Conservation (phyloP, 2,888 invertebrate genomes). For the Sinohyriopsis cumingii region DNA sequence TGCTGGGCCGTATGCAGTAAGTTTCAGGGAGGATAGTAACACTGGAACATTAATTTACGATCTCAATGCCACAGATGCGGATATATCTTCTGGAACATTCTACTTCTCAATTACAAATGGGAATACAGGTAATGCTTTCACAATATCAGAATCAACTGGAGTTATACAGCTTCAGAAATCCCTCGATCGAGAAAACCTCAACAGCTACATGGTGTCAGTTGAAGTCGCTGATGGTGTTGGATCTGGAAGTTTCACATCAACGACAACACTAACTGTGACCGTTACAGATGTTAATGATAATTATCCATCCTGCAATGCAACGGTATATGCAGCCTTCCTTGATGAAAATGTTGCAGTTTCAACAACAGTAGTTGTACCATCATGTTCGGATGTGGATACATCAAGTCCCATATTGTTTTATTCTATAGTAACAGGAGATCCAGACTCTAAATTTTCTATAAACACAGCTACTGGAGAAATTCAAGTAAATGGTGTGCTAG, state of each 20-base stretch:
- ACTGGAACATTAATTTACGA: constrained; percentile 39
- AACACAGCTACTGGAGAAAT: constrained; percentile 37
- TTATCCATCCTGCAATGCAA: constrained; percentile 41
- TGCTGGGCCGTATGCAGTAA: constrained; percentile 30
- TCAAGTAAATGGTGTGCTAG: constrained; percentile 31
- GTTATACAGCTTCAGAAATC: constrained; percentile 31
- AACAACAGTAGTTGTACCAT: constrained; percentile 26
- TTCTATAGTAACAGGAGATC: constrained; percentile 29
- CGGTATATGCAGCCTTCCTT: constrained; percentile 20
- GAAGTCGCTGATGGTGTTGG: constrained; percentile 43
- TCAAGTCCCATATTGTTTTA: constrained; percentile 24
- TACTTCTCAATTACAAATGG: constrained; percentile 49
- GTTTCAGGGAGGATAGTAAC: constrained; percentile 32
- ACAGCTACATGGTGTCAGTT: constrained; percentile 39
- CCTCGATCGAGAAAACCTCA: constrained; percentile 44
- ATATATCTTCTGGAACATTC: constrained; percentile 36
- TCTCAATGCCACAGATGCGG: constrained; percentile 48
- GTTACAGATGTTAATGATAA: constrained; percentile 55
- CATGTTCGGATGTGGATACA: constrained; percentile 22
- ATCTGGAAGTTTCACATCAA: constrained; percentile 31
- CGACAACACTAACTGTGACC: constrained; percentile 43
- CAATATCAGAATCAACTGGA: constrained; percentile 46
- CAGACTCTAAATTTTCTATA: constrained; percentile 30
- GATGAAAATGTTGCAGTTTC: constrained; percentile 26
- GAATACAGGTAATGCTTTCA: constrained; percentile 41